phyloP scores from a whole-genome alignment of 1,140 invertebrate genomes.

The Samia ricini region DNA sequence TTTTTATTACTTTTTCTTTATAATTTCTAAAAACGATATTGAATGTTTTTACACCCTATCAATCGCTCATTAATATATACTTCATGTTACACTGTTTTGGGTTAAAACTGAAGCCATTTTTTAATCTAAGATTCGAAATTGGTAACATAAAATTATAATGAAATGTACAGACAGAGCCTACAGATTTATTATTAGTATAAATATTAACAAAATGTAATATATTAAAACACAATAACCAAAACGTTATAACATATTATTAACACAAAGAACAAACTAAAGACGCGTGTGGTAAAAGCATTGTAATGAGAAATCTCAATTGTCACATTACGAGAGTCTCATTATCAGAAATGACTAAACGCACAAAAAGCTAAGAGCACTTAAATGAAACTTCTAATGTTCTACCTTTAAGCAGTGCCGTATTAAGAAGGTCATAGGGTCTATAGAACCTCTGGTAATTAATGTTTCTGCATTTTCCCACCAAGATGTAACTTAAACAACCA shows the following conservation, averaged over 20 bases:
- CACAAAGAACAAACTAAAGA: neutral
- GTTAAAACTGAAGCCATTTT: too few species aligned
- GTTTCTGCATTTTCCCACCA: neutral
- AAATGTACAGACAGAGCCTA: too few species aligned
- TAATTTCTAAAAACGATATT: too few species aligned
- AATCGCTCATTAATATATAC: too few species aligned
- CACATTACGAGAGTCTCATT: conserved; percentile 1
- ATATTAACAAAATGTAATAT: too few species aligned
- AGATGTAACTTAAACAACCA: too few species aligned
- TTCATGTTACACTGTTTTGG: too few species aligned
- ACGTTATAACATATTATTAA: neutral
- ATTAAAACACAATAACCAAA: neutral
- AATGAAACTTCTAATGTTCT: conserved; percentile 7
- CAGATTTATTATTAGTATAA: too few species aligned
- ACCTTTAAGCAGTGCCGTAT: neutral
- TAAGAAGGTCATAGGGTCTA: neutral
- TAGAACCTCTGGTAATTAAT: neutral
- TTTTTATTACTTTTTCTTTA: too few species aligned
- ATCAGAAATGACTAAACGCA: conserved; percentile 1
- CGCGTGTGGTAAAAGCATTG: neutral
- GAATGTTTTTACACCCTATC: too few species aligned
- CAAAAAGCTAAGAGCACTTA: neutral
- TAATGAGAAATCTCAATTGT: neutral
- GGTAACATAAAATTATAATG: too few species aligned
- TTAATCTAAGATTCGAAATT: too few species aligned